Evolutionary conservation across 2,113 vertebrate genomes (phyloP), one percentile per base, ranked within the genome.

Genomic region (Narcine bancroftii): DNA sequence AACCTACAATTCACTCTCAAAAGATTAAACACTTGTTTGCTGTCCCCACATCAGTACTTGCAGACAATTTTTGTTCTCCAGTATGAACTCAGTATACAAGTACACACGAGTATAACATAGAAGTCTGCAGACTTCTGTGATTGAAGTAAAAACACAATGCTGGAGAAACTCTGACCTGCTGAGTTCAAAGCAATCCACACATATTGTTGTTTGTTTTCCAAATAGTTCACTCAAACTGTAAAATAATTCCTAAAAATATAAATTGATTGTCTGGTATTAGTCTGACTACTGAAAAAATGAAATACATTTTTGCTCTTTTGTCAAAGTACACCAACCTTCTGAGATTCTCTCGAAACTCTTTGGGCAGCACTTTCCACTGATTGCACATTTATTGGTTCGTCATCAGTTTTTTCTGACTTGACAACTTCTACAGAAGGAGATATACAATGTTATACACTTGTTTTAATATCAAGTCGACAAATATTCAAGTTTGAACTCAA

Each of bases 401-500:
- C 11, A 29, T 91, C 89, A 26, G 47, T 42, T 65, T 91, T 91
- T 69, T 91, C 89, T 47, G 65, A 42, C 89, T 91, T 47, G 89
- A 91, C 89, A 91, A 65, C 26, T 69, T 91, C 89, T 91, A 36
- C 39, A 33, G 2, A 69, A 91, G 56, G 47, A 26, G 66, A 69
- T 15, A 29, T 33, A 91, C 11, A 66, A 69, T 24, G 36, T 36
- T 36, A 11, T 53, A 53, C 50, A 83, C 29, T 26, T 83, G 50
- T 9, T 50, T 9, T 10, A 53, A 9, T 26, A 79, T 7, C 60
- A 92, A 76, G 1, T 13, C 29, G 26, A 19, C 0, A 75, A 93
- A n/a, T 10, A 33, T n/a, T 63, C 33, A 47, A 79, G 47, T 39
- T 26, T 6, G 26, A 79, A 9, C 17, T 53, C 7, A 47, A 79